Evolutionary conservation across 2,797 vertebrate genomes (phyloP).

Genomic region (Coilia nasus): DNA sequence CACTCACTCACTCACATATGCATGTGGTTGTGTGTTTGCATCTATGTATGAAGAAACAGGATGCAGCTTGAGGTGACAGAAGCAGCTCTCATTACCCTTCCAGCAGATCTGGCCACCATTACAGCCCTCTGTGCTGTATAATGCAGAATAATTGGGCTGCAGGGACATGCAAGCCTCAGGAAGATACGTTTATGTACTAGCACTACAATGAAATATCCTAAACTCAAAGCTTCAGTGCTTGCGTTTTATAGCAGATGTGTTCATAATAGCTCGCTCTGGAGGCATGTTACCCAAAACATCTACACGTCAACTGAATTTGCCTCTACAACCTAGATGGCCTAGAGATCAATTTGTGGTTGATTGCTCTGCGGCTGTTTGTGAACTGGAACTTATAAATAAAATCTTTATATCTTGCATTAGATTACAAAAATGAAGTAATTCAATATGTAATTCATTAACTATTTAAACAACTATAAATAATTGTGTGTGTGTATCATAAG

Average conservation of each 20-base stretch:
- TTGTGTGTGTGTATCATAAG: too few relatives aligned
- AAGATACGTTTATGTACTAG: not conserved
- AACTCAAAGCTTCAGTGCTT: not conserved
- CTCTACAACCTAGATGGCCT: not conserved
- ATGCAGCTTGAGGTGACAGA: not conserved
- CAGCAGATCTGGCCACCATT: not conserved
- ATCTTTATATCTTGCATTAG: not conserved
- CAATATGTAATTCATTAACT: not conserved
- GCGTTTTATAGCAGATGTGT: not conserved
- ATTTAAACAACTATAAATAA: not conserved
- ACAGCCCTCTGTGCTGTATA: not conserved
- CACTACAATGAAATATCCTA: not conserved
- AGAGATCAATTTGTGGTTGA: not conserved
- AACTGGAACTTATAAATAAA: not conserved
- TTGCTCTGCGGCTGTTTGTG: not conserved
- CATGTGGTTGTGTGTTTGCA: not conserved
- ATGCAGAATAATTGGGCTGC: not conserved
- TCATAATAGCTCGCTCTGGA: not conserved
- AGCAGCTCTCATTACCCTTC: not conserved
- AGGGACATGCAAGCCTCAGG: not conserved
- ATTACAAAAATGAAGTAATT: not conserved
- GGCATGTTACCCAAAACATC: not conserved
- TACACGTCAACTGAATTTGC: not conserved
- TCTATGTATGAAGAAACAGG: not conserved
- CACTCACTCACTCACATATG: not conserved